Conservation (phyloP, 2,797 vertebrate species). For the Ptychobarbus kaznakovi region DNA sequence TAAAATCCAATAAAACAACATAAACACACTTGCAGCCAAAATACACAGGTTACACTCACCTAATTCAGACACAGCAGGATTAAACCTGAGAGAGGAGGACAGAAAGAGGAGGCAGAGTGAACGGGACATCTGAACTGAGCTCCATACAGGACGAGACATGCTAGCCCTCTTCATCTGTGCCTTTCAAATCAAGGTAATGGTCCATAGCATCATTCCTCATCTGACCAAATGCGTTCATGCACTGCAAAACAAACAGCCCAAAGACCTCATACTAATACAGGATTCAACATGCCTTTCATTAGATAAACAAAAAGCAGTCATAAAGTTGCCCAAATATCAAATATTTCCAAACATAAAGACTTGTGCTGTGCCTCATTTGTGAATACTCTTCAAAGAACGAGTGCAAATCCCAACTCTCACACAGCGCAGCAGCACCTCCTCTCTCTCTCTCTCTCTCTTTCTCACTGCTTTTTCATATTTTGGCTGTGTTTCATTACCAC, state of each 20-base stretch:
- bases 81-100: slow-evolving; percentile 60
- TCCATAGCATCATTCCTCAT: slow-evolving; percentile 69
- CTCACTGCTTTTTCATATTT: slow-evolving; percentile 68
- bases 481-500: slow-evolving; percentile 70
- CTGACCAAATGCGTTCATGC: slow-evolving; percentile 31
- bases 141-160: slow-evolving; percentile 60
- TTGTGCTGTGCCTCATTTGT: neutral
- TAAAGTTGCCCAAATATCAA: neutral
- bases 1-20: slow-evolving; percentile 37
- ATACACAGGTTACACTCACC: slow-evolving; percentile 67
- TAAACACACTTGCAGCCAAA: slow-evolving; percentile 4
- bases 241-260: slow-evolving; percentile 42
- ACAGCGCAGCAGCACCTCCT: neutral
- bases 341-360: neutral
- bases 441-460: neutral
- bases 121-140: slow-evolving; percentile 68
- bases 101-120: slow-evolving; percentile 70
- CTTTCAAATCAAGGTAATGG: slow-evolving; percentile 43
- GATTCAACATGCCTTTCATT: neutral
- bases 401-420: slow-evolving; percentile 15
- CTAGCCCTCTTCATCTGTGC: slow-evolving; percentile 53
- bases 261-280: neutral
- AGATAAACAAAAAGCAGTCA: neutral
- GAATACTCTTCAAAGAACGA: neutral
- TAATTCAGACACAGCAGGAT: slow-evolving; percentile 61